These are phyloP conservation scores for Beroe ovata DNA, from an alignment of 37 sponge, comb jelly and placozoan genomes.

Conservation along the genomic window DNA sequence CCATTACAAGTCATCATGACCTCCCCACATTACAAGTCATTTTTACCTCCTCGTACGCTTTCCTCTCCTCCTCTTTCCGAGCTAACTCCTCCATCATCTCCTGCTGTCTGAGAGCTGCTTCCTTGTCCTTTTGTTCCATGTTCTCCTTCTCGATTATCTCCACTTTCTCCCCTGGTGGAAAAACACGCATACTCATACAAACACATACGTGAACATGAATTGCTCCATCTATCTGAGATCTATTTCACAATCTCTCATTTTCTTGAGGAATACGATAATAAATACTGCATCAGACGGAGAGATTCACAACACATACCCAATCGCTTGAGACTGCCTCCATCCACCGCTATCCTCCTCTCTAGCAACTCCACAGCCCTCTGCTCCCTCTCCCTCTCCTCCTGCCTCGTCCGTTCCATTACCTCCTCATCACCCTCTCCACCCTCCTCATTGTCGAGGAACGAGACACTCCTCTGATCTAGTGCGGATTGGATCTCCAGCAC, in stretches of 20 bases:
- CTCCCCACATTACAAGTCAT: too few relatives aligned
- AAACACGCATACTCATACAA: not conserved
- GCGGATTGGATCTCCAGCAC: not conserved
- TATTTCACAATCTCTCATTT: too few relatives aligned
- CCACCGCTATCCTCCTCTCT: constrained; percentile 35
- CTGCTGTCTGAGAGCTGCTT: constrained; percentile 49
- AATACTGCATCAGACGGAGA: too few relatives aligned
- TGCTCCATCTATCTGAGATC: not conserved
- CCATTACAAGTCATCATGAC: too few relatives aligned
- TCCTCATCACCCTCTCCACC: constrained; percentile 11
- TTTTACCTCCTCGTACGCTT: constrained; percentile 50
- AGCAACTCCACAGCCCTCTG: constrained; percentile 22
- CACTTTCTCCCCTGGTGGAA: constrained; percentile 40
- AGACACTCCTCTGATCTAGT: not conserved
- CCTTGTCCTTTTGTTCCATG: constrained; percentile 51
- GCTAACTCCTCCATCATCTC: constrained; percentile 24
- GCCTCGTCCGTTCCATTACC: constrained; percentile 1
- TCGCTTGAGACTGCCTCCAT: constrained; percentile 44
- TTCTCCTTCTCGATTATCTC: constrained; percentile 49
- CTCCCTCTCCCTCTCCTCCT: constrained; percentile 47
- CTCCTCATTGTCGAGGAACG: not conserved
- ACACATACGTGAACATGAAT: not conserved
- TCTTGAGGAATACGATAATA: too few relatives aligned
- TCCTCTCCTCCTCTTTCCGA: constrained; percentile 33
- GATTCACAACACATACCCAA: constrained; percentile 23